Evolutionary conservation across 2,888 invertebrate species (phyloP), one percentile per base, ranked within the genome.

Genomic region (Tachina fera): DNA sequence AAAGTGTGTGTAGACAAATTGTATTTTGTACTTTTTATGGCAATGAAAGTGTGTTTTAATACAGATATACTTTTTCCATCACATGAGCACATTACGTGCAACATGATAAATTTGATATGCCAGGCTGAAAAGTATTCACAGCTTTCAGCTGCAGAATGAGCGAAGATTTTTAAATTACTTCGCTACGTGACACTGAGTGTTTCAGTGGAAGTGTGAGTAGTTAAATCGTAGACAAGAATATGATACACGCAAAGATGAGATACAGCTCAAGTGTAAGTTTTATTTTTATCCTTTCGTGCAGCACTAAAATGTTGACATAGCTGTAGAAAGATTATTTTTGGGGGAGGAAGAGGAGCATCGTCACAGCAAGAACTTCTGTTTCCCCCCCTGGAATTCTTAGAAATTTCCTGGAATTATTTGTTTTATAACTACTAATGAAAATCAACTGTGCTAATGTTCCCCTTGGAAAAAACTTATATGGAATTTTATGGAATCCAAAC

Each of bases 51-150:
- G 2, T 58, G 14, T 9, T 39, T 39, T 9, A 41, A n/a, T 5
- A 39, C n/a, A n/a, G 10, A 60, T n/a, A 60, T 9, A 8, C n/a
- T 14, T 9, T 4, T 14, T 39, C 39, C 9, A n/a, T 4, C 39
- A 41, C 39, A 60, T 60, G 60, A 86, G 67, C 82, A 76, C 85
- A 75, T 86, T 78, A 75, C 47, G 45, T 51, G 78, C 41, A 60
- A 60, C 60, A 41, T 85, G 82, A 85, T 85, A 75, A 31, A 82
- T 82, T 82, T 78, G 60, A 79, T 82, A 60, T 75, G 82, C 71
- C 75, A 78, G 63, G 71, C 65, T 82, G 14, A 10, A 47, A 82
- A 86, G 65, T n/a, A 71, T 81, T 78, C 60, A 51, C 85, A 85
- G 31, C 79, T 80, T 65, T 39, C 65, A 65, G n/a, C 76, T 51